Conservation (phyloP, 2,888 invertebrate genomes). For the Galerucella pusilla region DNA sequence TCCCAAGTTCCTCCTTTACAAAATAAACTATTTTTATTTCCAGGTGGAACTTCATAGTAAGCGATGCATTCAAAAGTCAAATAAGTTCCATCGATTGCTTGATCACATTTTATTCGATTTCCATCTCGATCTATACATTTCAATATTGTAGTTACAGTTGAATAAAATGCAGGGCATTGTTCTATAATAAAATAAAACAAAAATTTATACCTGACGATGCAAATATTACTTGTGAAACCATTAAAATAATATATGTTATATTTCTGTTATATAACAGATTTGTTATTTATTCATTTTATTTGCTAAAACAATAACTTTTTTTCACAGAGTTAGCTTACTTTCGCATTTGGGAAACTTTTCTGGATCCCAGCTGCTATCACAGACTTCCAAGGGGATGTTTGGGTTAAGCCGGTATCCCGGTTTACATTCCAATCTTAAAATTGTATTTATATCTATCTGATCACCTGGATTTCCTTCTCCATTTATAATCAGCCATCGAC, state of each 20-base stretch:
- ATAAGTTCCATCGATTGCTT: conserved; percentile 42
- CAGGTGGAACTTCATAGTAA: conserved; percentile 42
- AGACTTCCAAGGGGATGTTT: conserved; percentile 26
- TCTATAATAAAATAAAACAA: conserved; percentile 11
- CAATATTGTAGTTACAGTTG: conserved; percentile 37
- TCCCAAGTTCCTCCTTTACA: conserved; percentile 41
- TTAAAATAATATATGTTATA: too few relatives aligned
- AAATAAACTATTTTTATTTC: conserved; percentile 39
- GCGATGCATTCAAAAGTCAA: conserved; percentile 39
- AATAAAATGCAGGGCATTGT: conserved; percentile 39
- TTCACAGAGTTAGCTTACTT: conserved; percentile 31
- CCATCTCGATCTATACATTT: conserved; percentile 38
- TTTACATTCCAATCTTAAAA: conserved; percentile 37
- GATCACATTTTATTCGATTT: conserved; percentile 35
- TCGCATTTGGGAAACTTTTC: conserved; percentile 36
- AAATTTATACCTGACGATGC: too few relatives aligned
- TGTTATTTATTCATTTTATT: too few relatives aligned
- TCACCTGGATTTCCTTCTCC: conserved; percentile 40
- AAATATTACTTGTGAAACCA: too few relatives aligned
- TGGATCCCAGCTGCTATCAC: conserved; percentile 33
- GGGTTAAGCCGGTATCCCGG: conserved; percentile 33
- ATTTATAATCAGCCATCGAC: conserved; percentile 38
- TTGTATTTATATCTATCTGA: conserved; percentile 32
- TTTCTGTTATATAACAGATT: too few relatives aligned
- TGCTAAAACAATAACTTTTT: not conserved